phyloP scores from a whole-genome alignment of 2,888 invertebrate species.

The Podotricha telesiphe region DNA sequence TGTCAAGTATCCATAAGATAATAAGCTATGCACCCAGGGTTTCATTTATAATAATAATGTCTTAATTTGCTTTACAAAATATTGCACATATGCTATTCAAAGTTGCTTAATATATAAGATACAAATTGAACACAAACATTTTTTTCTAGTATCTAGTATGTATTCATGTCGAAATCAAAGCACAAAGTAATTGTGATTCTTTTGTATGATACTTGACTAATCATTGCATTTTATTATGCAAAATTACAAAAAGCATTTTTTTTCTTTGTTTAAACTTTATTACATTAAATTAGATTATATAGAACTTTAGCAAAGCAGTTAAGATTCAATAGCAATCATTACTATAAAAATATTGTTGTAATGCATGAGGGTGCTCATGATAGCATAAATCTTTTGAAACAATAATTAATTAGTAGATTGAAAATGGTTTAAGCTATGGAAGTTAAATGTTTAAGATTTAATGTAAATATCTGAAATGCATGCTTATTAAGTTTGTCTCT shows the following conservation, averaged over 20 bases:
- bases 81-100: neutral
- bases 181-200: constrained; percentile 5
- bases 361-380: neutral
- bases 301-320: neutral
- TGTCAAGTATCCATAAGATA: constrained; percentile 37
- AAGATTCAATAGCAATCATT: neutral
- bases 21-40: constrained; percentile 4
- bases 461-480: constrained; percentile 30
- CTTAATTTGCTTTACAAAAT: neutral
- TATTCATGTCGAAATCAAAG: neutral
- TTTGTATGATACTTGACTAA: neutral
- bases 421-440: neutral
- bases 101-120: constrained; percentile 11
- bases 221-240: constrained; percentile 6
- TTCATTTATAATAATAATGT: constrained; percentile 28
- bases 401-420: neutral
- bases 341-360: neutral
- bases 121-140: neutral
- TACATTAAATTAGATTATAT: neutral
- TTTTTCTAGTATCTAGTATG: neutral
- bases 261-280: neutral
- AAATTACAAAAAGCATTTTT: neutral
- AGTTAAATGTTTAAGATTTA: constrained; percentile 14
- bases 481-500: constrained; percentile 28
- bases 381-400: neutral